Base-by-base conservation (phyloP, 2,888 invertebrate genomes). In the Pelosia muscerda region DNA sequence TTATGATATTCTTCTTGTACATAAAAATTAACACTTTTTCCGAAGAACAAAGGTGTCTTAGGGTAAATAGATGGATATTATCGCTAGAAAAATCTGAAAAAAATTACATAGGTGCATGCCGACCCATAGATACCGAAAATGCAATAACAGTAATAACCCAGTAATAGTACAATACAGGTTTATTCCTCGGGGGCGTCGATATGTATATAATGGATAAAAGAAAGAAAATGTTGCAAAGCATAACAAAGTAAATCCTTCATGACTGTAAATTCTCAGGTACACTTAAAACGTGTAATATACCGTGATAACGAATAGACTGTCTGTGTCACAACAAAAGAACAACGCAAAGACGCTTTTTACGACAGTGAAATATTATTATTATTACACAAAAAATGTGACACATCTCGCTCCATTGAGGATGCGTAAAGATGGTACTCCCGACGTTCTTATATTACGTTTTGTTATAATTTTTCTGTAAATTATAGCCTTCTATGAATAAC, bases 311-410 rank as follows among this genome's bases (percentile, higher is more conserved):
- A 76, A 73, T 73, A 76, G 73, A 66, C 72, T 65, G 73, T 68
- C 73, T 73, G 76, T 74, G 75, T 76, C 75, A 77, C 76, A 80
- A 84, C 80, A 80, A 82, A 75, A 83, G 76, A 81, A 81, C 77
- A 77, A 77, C 70, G 74, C 73, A 74, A 79, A 78, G 73, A 80
- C 78, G 77, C 73, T 76, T 84, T 82, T 79, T 77, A 81, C 54
- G 81, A 81, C 80, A 62, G 1, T 81, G 81, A 81, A 77, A 76
- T 81, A 81, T 81, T 81, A 76, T 81, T 83, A 84, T 86, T 85
- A 77, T 83, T 80, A 82, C 69, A 82, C 76, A 83, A 86, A 85
- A 85, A 85, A 86, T 85, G 83, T 73, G 76, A 73, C 77, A 76
- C 85, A 84, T 85, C 84, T 75, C 66, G 75, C 76, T 79, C 78